Conservation (phyloP, 2,113 vertebrate genomes). For the Pseudonaja textilis region DNA sequence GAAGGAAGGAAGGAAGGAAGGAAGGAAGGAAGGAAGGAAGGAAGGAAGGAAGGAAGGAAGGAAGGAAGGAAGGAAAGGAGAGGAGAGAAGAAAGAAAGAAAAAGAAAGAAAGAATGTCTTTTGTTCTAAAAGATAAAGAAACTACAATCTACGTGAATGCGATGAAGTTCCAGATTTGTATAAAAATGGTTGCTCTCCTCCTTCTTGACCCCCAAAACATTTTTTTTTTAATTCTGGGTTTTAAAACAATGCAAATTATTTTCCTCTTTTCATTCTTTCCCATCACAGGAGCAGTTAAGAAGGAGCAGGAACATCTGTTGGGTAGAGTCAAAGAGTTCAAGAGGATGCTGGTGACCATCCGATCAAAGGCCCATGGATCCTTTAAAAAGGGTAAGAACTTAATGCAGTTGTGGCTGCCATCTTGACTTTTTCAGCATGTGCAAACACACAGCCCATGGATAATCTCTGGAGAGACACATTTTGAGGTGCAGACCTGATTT, state of each 20-base stretch:
- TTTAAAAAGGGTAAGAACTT: background rate
- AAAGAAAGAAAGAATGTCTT: background rate
- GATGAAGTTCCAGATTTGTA: background rate
- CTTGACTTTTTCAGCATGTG: background rate
- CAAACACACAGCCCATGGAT: background rate
- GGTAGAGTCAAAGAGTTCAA: background rate
- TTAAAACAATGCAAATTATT: background rate
- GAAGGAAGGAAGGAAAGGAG: too few species aligned
- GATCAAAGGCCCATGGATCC: background rate
- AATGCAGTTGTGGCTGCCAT: background rate
- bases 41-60: accelerated
- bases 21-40: too few species aligned
- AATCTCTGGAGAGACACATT: background rate
- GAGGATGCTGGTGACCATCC: background rate
- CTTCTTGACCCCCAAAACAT: background rate
- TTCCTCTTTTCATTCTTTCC: background rate
- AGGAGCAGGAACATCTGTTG: background rate
- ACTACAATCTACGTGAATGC: background rate
- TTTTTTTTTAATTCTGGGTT: background rate
- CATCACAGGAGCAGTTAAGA: background rate
- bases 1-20: too few species aligned
- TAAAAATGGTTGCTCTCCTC: background rate
- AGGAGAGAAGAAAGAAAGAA: too few species aligned
- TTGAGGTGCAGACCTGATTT: background rate
- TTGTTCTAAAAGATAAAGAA: background rate